Evolutionary conservation across 2,797 vertebrate species (phyloP), one percentile per base, ranked within the genome.

Genomic region (Notolabrus celidotus): DNA sequence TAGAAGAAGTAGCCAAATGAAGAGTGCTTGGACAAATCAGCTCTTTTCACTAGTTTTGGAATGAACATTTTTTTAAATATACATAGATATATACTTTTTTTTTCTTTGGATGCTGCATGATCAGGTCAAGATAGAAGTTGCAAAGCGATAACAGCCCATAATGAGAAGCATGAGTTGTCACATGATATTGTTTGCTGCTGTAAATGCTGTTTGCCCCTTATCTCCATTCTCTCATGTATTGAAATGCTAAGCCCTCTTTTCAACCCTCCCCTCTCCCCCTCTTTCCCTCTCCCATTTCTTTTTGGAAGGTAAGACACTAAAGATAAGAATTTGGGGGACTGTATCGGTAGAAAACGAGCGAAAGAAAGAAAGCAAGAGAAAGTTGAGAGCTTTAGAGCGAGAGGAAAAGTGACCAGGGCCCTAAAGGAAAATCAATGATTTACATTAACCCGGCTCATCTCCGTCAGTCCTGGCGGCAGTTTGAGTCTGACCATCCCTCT

Each of bases 281-380:
- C 66, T 49, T 64, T 74, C 54, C 86, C 64, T 73, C 53, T 85
- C 76, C 68, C 58, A 55, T 89, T 93, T 92, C 86, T 86, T 82
- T 80, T 86, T 88, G 86, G 72, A 94, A 95, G 94, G 94, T 95
- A 95, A 95, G 94, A 80, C 85, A 87, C 80, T 76, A 82, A 85
- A 84, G 77, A 87, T 71, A 63, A 64, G 71, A 76, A 64, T 84
- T 88, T 80, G 77, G 33, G 70, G 81, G 73, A 53, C 76, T 84
- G 77, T 83, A 74, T 85, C 56, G 60, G 46, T 47, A 46, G 7
- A 47, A 47, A 47, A 47, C 5, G 6, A 25, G 22, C 11, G 9
- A 7, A 66, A n/a, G n/a, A 73, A 82, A 71, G 53, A 58, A 84
- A 82, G 71, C 54, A 75, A 75, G 65, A 74, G 72, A 83, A 63